phyloP scores from a whole-genome alignment of 2,113 vertebrate species.

The Scalopus aquaticus region DNA sequence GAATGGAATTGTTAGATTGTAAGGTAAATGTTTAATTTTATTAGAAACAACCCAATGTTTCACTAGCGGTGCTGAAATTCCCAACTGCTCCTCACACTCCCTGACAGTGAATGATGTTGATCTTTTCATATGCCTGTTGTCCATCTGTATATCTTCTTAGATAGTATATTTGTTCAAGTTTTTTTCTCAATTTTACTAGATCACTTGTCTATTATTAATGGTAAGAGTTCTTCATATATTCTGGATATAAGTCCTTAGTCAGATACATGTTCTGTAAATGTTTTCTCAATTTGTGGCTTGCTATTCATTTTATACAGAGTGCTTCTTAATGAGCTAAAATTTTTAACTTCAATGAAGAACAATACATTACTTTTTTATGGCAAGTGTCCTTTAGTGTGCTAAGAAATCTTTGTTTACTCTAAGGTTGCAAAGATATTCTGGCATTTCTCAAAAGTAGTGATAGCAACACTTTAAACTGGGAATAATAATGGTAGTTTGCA shows the following conservation, averaged over 20 bases:
- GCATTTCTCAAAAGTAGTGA: not conserved
- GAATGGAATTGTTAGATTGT: not conserved
- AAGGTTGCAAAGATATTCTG: not conserved
- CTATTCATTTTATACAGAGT: not conserved
- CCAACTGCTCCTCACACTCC: no score
- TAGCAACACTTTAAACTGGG: not conserved
- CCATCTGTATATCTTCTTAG: not conserved
- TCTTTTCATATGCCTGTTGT: not conserved
- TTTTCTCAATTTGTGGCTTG: not conserved
- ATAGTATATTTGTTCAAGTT: not conserved
- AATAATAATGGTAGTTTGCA: not conserved
- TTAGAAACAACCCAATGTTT: not conserved
- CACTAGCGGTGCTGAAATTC: no score
- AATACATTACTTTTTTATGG: not conserved
- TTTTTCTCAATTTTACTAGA: not conserved
- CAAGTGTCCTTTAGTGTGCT: not conserved
- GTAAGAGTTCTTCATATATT: not conserved
- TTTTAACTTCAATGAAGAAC: not conserved
- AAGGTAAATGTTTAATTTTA: not conserved
- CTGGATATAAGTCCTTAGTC: not conserved
- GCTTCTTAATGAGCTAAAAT: not conserved
- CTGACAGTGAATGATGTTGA: not conserved
- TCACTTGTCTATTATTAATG: not conserved
- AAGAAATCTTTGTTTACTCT: not conserved
- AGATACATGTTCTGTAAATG: not conserved